Percentiles rank a stretch among this genome's conserved stretches.
These are phyloP conservation scores for Zaprionus obscuricornis DNA, from an alignment of 2,888 invertebrate species.

Conservation along the genomic window DNA sequence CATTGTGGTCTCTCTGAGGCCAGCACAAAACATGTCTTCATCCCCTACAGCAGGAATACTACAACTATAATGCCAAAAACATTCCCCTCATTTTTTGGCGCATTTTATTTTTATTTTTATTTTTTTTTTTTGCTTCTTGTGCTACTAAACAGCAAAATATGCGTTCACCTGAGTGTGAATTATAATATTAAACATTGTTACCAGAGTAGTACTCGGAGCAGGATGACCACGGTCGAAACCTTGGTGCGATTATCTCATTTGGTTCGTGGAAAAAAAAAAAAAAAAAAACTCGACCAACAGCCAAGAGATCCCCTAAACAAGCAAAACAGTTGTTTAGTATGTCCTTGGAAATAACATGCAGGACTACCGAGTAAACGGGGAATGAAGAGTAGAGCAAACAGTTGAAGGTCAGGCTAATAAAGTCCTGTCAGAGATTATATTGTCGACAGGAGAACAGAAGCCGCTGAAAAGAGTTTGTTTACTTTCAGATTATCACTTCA, in stretches of 20 bases:
- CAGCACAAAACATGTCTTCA: too few species aligned
- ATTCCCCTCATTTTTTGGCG: slow-evolving; percentile 19
- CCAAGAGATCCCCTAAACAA: slow-evolving; percentile 58
- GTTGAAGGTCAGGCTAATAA: slow-evolving; percentile 34
- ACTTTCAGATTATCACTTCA: slow-evolving; percentile 65
- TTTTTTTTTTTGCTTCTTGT: too few species aligned
- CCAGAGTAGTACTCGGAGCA: slow-evolving; percentile 12
- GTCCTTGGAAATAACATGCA: slow-evolving; percentile 1
- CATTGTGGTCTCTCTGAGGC: too few species aligned
- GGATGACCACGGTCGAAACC: slow-evolving; percentile 2
- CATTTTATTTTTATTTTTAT: too few species aligned
- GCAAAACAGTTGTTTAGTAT: slow-evolving; percentile 19
- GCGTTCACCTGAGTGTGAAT: too few species aligned
- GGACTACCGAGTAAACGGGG: not conserved
- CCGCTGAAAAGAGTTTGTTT: slow-evolving; percentile 50
- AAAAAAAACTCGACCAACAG: too few species aligned
- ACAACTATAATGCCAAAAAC: slow-evolving; percentile 12
- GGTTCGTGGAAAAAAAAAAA: not conserved
- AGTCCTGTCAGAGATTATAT: slow-evolving; percentile 38
- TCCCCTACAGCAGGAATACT: too few species aligned
- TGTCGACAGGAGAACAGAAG: slow-evolving; percentile 28
- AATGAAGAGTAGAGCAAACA: too few species aligned
- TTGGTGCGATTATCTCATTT: slow-evolving; percentile 31
- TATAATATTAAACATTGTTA: slow-evolving; percentile 38
- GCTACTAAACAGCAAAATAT: too few species aligned